Conservation (phyloP, 2,888 invertebrate species). For the Syritta pipiens region DNA sequence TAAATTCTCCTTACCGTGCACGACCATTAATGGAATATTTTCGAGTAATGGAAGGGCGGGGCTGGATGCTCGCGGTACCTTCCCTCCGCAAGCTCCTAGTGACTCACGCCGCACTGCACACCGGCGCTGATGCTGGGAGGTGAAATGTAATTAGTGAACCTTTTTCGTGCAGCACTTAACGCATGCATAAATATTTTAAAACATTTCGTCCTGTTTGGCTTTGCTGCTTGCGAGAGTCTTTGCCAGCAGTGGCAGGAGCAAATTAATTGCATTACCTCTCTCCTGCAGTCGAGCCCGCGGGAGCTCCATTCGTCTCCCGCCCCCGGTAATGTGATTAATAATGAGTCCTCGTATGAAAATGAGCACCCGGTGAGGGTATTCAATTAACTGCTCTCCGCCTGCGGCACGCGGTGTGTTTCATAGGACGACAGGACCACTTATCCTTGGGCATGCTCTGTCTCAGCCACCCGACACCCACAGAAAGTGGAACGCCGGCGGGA, state of each 20-base stretch:
- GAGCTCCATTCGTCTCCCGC: not conserved
- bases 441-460: not conserved
- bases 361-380: slow-evolving; percentile 15
- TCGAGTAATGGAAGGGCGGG: too few relatives aligned
- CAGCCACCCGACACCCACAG: not conserved
- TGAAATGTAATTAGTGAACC: too few relatives aligned
- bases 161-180: not conserved
- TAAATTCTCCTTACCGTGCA: too few relatives aligned
- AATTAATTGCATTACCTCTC: slow-evolving; percentile 8
- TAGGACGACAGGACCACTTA: not conserved
- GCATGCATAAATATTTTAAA: not conserved
- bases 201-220: not conserved
- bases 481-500: not conserved
- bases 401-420: not conserved
- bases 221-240: not conserved
- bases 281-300: not conserved
- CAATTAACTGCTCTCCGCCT: slow-evolving; percentile 29
- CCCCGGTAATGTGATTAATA: slow-evolving; percentile 21
- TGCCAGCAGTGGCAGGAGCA: not conserved
- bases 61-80: too few relatives aligned
- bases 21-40: too few relatives aligned
- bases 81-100: too few relatives aligned
- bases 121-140: too few relatives aligned
- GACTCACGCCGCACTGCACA: too few relatives aligned
- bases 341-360: slow-evolving; percentile 29